Base-by-base conservation (phyloP, 2,113 vertebrate species). In the Tor tambroides region DNA sequence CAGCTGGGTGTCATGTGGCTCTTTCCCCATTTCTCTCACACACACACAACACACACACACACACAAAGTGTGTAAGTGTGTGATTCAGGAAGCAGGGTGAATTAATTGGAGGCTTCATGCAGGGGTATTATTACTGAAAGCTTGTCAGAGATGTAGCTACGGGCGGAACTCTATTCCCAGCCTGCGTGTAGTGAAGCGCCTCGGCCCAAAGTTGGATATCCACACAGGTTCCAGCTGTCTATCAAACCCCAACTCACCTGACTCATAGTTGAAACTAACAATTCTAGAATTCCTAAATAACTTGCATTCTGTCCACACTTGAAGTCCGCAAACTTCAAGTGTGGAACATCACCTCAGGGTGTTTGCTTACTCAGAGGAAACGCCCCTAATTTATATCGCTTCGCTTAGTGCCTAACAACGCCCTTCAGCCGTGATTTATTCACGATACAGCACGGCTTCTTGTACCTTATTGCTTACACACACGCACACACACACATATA, bases 71-170 rank as follows among this genome's bases (percentile, higher is more conserved):
- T 88, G 75, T 91, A 91, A 65, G 80, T 84, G 83, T 80, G 87
- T 82, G 89, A 93, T 92, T 89, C 86, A 89, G 92, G 94, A 92
- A 92, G 91, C 75, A 49, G 85, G 85, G 90, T 93, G 95, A 95
- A 95, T 96, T 95, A 95, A 96, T 96, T 95, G 95, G 87, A 91
- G 91, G 85, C 82, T 90, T 77, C 59, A 85, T 89, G 86, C 90
- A 83, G 90, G 81, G 93, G 94, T 94, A 93, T 94, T 94, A 95
- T 96, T 94, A 90, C 11, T 91, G 91, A 87, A 94, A 92, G 90
- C 94, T 93, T 96, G 95, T 95, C 93, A 56, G 77, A 86, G 92
- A 91, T 92, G 94, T 92, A 91, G 91, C 93, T 90, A 90, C 84
- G 91, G 94, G 91, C 93, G 89, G 78, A 75, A 90, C 89, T 92